Percentiles rank a stretch among this genome's conserved stretches.
Conservation (phyloP, 2,888 invertebrate species). For the Nomada ruficornis region DNA sequence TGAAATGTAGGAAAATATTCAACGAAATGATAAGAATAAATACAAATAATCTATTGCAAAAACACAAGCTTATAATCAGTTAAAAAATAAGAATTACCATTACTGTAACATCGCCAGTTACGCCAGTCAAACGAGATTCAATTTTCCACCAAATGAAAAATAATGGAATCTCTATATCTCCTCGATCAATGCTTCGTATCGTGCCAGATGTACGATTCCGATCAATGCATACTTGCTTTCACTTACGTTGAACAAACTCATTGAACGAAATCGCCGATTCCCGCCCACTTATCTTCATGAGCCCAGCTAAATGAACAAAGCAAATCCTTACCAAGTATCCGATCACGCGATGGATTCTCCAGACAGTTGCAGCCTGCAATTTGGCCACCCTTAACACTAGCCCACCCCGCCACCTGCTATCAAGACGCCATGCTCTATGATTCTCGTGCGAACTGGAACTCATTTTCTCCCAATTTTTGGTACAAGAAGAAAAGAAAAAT, state of each 20-base stretch:
- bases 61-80: no score
- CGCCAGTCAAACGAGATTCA: no score
- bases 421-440: slow-evolving; percentile 46
- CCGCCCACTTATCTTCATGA: background rate
- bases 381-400: slow-evolving; percentile 28
- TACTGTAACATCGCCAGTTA: no score
- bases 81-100: no score
- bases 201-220: background rate
- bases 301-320: slow-evolving; percentile 14
- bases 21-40: no score
- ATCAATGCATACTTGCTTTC: background rate
- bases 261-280: slow-evolving; percentile 19
- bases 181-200: background rate
- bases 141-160: no score
- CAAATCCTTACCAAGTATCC: background rate
- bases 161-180: no score
- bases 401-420: slow-evolving; percentile 60
- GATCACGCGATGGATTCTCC: slow-evolving; percentile 53
- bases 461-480: background rate
- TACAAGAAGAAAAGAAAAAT: background rate
- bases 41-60: no score
- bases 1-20: no score
- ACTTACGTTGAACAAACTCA: slow-evolving; percentile 31
- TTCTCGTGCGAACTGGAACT: slow-evolving; percentile 56
- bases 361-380: slow-evolving; percentile 50